Conservation (phyloP, 2,888 invertebrate genomes). For the Sesia apiformis region DNA sequence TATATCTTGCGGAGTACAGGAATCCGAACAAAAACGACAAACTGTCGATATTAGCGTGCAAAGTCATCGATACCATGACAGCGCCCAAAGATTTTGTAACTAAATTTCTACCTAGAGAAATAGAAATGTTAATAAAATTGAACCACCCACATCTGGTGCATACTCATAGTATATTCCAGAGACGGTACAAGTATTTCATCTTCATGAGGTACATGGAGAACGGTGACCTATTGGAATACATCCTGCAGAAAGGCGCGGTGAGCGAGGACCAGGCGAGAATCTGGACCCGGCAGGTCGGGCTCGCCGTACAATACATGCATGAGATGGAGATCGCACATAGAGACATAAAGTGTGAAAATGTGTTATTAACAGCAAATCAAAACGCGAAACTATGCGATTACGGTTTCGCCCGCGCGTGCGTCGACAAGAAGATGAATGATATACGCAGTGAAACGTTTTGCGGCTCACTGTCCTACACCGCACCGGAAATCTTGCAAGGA, state of each 20-base stretch:
- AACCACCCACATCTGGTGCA: slow-evolving; percentile 88
- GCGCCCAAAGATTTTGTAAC: slow-evolving; percentile 85
- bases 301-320: slow-evolving; percentile 84
- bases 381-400: slow-evolving; percentile 89
- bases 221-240: slow-evolving; percentile 84
- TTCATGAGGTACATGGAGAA: slow-evolving; percentile 84
- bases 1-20: slow-evolving; percentile 59
- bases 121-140: slow-evolving; percentile 83
- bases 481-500: slow-evolving; percentile 89
- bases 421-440: slow-evolving; percentile 50
- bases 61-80: slow-evolving; percentile 81
- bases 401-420: slow-evolving; percentile 79
- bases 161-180: slow-evolving; percentile 84
- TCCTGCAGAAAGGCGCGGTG: slow-evolving; percentile 79
- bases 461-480: slow-evolving; percentile 89
- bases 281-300: slow-evolving; percentile 80
- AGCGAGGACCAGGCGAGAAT: slow-evolving; percentile 80
- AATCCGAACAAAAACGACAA: slow-evolving; percentile 56
- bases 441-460: slow-evolving; percentile 86
- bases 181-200: slow-evolving; percentile 81
- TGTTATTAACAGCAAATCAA: slow-evolving; percentile 81
- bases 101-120: slow-evolving; percentile 88
- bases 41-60: slow-evolving; percentile 77
- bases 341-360: slow-evolving; percentile 89
- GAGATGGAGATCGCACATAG: slow-evolving; percentile 84